phyloP scores from a whole-genome alignment of 2,113 vertebrate genomes.

The Burhinus oedicnemus region DNA sequence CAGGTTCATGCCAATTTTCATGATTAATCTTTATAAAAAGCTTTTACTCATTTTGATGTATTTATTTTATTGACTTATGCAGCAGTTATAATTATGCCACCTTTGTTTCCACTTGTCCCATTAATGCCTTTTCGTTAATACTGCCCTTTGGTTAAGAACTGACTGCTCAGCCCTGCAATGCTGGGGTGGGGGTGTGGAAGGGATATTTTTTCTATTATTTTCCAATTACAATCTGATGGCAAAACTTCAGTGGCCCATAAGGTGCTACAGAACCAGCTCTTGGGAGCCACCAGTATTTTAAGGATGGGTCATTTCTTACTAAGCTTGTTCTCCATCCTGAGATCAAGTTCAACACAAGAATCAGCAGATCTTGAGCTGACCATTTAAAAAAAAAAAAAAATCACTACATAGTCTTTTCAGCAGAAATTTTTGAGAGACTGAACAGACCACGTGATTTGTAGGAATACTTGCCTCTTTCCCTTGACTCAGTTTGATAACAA shows the following conservation, averaged over 20 bases:
- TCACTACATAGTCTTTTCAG: background rate
- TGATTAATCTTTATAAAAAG: background rate
- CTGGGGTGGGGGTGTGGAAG: too few species aligned
- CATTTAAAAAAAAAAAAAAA: background rate
- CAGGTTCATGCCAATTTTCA: background rate
- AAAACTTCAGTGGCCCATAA: background rate
- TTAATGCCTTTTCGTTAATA: background rate
- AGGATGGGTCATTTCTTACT: background rate
- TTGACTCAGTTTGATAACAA: background rate
- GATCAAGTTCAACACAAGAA: background rate
- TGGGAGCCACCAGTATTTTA: background rate
- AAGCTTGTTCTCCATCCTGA: background rate
- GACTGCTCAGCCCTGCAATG: background rate
- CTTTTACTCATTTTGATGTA: constrained; percentile 3
- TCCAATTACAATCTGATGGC: background rate
- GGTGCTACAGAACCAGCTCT: background rate
- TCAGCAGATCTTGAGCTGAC: background rate
- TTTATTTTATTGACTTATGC: constrained; percentile 23
- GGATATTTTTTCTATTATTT: background rate
- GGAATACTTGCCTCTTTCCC: background rate
- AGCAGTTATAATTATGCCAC: background rate
- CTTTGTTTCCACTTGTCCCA: constrained; percentile 6
- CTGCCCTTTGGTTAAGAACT: background rate
- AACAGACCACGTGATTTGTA: background rate
- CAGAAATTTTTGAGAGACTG: background rate